These are phyloP conservation scores for Daphoenositta chrysoptera DNA, from an alignment of 2,113 vertebrate species.

Conservation along the genomic window DNA sequence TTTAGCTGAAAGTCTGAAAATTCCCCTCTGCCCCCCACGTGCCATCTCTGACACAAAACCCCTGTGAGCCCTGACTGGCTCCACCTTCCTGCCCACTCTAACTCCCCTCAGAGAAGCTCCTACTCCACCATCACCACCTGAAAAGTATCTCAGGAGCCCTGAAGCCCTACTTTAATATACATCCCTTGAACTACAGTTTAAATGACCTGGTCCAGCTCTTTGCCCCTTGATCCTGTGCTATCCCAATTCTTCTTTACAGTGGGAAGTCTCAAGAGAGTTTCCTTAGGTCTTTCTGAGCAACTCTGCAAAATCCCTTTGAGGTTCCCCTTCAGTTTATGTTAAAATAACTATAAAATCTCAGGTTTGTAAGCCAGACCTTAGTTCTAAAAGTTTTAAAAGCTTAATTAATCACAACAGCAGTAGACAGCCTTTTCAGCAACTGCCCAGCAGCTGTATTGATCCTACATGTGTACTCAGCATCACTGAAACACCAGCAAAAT, in stretches of 20 bases:
- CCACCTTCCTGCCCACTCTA: background rate
- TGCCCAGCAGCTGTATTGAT: background rate
- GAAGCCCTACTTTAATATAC: background rate
- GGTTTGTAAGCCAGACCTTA: background rate
- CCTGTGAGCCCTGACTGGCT: rapidly evolving
- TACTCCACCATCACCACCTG: background rate
- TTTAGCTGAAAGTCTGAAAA: background rate
- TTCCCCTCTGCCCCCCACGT: background rate
- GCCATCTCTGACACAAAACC: background rate
- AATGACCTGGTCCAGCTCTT: background rate
- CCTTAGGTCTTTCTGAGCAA: background rate
- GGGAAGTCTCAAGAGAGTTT: rapidly evolving
- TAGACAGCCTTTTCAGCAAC: background rate
- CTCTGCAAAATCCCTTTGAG: background rate
- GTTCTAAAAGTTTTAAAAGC: background rate
- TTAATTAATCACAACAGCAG: background rate
- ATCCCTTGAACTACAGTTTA: background rate
- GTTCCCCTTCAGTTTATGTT: background rate
- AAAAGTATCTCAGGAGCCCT: background rate
- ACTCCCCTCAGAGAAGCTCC: background rate
- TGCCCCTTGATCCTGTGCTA: background rate
- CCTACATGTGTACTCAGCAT: background rate
- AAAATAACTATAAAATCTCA: background rate
- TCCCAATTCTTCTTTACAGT: background rate
- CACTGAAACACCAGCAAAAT: background rate